Conservation (phyloP, 1,140 invertebrate genomes). For the Melipona quadrifasciata region DNA sequence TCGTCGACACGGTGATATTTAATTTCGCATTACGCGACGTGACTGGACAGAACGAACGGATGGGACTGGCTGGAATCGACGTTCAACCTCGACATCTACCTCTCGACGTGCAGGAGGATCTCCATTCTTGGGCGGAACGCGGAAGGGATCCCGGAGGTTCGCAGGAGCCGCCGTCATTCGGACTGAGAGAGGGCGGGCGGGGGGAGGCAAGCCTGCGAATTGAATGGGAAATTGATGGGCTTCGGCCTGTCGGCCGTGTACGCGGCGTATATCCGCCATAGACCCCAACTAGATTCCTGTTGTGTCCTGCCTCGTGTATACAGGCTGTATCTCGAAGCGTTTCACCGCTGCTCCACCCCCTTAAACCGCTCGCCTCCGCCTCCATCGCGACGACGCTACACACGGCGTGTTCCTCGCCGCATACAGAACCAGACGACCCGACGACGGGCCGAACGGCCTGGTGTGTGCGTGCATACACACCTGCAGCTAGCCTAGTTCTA, state of each 20-base stretch:
- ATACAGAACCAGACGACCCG: slow-evolving; percentile 3
- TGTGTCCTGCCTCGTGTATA: slow-evolving; percentile 66
- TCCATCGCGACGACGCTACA: slow-evolving; percentile 4
- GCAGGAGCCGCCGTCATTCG: not conserved
- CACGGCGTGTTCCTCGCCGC: slow-evolving; percentile 25
- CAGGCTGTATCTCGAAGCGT: slow-evolving; percentile 48
- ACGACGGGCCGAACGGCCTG: not conserved
- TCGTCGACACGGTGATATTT: slow-evolving; percentile 1
- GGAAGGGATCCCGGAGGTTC: not conserved
- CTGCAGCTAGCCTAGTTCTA: not conserved
- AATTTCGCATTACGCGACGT: slow-evolving; percentile 18
- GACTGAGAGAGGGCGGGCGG: not conserved
- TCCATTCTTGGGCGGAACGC: slow-evolving; percentile 18
- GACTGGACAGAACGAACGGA: slow-evolving; percentile 14
- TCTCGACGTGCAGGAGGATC: not conserved
- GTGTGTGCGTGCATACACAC: slow-evolving; percentile 25
- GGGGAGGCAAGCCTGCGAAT: slow-evolving; percentile 62
- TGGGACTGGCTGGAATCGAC: slow-evolving; percentile 19
- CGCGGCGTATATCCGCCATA: slow-evolving; percentile 65
- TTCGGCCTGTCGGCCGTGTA: slow-evolving; percentile 69
- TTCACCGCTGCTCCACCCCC: slow-evolving; percentile 17
- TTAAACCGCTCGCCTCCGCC: not conserved
- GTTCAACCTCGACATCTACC: not conserved
- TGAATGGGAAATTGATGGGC: slow-evolving; percentile 76
- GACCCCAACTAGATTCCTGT: slow-evolving; percentile 61